Conservation (phyloP, 2,888 invertebrate species). For the Sturmia bella region DNA sequence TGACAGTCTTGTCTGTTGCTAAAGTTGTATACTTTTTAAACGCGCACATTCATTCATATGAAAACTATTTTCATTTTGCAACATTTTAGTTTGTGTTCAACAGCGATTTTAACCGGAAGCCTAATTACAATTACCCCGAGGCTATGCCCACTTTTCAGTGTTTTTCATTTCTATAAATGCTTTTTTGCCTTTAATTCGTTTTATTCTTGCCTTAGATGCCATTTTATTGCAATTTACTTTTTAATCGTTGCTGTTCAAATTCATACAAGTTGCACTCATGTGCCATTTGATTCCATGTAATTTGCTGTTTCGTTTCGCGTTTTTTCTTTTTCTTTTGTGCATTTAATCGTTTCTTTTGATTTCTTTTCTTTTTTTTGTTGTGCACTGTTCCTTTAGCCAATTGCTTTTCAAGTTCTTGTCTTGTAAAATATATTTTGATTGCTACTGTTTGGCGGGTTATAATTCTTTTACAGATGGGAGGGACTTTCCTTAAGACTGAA, state of each 20-base stretch:
- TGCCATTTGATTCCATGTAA: conserved; percentile 67
- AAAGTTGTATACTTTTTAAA: conserved; percentile 2
- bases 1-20: conserved; percentile 54
- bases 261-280: conserved; percentile 48
- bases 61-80: conserved; percentile 31
- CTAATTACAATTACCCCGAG: conserved; percentile 71
- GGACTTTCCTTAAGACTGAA: conserved; percentile 54
- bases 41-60: conserved; percentile 22
- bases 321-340: conserved; percentile 42
- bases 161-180: conserved; percentile 4
- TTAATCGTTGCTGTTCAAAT: conserved; percentile 65
- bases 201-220: conserved; percentile 52
- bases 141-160: conserved; percentile 66
- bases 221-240: conserved; percentile 64
- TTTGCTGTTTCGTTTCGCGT: conserved; percentile 34
- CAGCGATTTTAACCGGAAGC: conserved; percentile 71
- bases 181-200: conserved; percentile 41
- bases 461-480: conserved; percentile 63
- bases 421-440: conserved; percentile 70
- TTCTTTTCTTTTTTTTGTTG: neutral
- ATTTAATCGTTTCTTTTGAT: conserved; percentile 47
- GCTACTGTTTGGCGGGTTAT: conserved; percentile 70
- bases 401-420: conserved; percentile 69
- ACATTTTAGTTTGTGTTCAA: conserved; percentile 18
- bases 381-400: conserved; percentile 49